Evolutionary conservation across 2,888 invertebrate species (phyloP).

Genomic region (Caenorhabditis doughertyi): DNA sequence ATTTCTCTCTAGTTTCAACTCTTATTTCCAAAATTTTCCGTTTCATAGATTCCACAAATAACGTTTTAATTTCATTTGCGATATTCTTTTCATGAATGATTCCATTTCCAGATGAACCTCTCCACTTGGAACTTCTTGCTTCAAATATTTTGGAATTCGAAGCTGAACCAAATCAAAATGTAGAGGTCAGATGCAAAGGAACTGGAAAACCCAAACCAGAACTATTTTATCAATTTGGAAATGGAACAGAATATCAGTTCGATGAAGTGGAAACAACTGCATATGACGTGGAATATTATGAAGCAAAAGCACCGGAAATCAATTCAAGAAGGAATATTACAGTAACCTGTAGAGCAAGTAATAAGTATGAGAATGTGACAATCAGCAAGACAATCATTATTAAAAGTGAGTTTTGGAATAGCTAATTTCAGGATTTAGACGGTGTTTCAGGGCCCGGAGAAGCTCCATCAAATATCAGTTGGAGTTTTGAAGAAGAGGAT

Average conservation of each 20-base stretch:
- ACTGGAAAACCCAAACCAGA: constrained; percentile 64
- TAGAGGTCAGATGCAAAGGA: constrained; percentile 64
- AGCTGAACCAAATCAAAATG: constrained; percentile 66
- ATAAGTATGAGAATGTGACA: constrained; percentile 66
- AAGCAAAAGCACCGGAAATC: constrained; percentile 50
- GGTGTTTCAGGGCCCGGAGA: constrained; percentile 74
- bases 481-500: constrained; percentile 66
- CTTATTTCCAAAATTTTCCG: background rate
- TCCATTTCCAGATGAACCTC: constrained; percentile 60
- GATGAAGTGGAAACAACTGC: constrained; percentile 40
- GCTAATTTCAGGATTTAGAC: too few species aligned
- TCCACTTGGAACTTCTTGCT: constrained; percentile 50
- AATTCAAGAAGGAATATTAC: constrained; percentile 59
- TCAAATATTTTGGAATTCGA: constrained; percentile 56
- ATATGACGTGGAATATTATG: constrained; percentile 30
- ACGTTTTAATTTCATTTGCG: too few species aligned
- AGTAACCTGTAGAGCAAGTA: constrained; percentile 62
- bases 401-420: constrained; percentile 60
- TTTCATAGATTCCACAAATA: background rate
- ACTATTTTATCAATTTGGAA: constrained; percentile 59
- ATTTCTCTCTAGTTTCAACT: too few species aligned
- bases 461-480: constrained; percentile 63
- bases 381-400: constrained; percentile 47
- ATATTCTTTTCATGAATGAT: too few species aligned
- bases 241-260: constrained; percentile 45